These are phyloP conservation scores for Cerastis leucographa DNA, from an alignment of 2,888 invertebrate species.

Conservation along the genomic window DNA sequence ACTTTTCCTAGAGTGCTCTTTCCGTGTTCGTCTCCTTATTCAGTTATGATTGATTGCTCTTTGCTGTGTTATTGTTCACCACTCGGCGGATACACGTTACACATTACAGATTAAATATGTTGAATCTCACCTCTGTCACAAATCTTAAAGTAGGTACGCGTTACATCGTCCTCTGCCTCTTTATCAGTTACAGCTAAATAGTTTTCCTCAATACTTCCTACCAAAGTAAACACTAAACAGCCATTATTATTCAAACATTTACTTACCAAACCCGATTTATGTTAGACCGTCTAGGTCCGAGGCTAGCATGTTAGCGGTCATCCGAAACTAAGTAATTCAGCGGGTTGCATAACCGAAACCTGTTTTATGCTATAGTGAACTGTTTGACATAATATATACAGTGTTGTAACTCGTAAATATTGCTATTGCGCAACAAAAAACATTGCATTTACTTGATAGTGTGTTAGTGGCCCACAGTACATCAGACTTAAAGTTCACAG, in stretches of 20 bases:
- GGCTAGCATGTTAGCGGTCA: conserved; percentile 52
- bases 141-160: background rate
- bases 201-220: background rate
- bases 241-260: conserved; percentile 28
- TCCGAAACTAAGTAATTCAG: conserved; percentile 47
- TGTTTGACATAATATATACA: conserved; percentile 40
- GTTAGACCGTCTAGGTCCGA: conserved; percentile 34
- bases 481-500: conserved; percentile 50
- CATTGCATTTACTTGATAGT: conserved; percentile 52
- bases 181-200: background rate
- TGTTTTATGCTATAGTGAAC: conserved; percentile 49
- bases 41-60: background rate
- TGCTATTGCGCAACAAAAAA: conserved; percentile 50
- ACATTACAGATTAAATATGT: background rate
- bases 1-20: background rate
- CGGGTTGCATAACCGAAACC: conserved; percentile 52
- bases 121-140: background rate
- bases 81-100: background rate
- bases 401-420: conserved; percentile 59
- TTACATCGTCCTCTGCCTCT: background rate
- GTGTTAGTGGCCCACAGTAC: conserved; percentile 58
- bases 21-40: background rate
- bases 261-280: conserved; percentile 28
- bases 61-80: background rate
- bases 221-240: conserved; percentile 12